Percentiles rank a stretch among this genome's conserved stretches.
These are phyloP conservation scores for Myotis pilosus DNA, from an alignment of 2,797 vertebrate species.

Conservation along the genomic window DNA sequence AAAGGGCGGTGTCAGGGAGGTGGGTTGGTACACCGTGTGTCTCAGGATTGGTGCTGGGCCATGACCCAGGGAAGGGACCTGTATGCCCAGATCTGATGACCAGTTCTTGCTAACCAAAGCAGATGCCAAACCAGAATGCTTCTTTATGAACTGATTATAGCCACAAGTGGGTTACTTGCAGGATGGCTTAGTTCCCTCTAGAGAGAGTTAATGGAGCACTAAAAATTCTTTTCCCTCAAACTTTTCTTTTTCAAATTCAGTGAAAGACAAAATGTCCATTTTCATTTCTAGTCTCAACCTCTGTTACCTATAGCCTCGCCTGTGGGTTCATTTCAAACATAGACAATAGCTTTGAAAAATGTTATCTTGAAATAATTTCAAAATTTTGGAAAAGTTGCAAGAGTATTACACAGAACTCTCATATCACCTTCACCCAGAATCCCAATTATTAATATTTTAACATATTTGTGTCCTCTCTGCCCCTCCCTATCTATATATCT, in stretches of 20 bases:
- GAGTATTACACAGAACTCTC: background rate
- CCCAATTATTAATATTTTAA: background rate
- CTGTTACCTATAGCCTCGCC: background rate
- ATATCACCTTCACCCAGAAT: background rate
- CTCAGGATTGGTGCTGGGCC: background rate
- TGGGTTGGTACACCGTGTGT: background rate
- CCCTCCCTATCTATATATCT: background rate
- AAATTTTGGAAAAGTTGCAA: slow-evolving; percentile 11
- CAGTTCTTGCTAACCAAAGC: background rate
- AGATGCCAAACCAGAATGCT: background rate
- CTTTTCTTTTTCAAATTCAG: slow-evolving; percentile 11
- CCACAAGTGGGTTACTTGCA: background rate
- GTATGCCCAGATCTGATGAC: background rate
- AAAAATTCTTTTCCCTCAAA: background rate
- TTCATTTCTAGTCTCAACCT: background rate
- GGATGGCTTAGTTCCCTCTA: background rate
- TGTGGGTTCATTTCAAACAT: background rate
- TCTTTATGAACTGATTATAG: background rate
- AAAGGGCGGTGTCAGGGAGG: background rate
- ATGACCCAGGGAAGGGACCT: background rate
- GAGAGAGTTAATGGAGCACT: background rate
- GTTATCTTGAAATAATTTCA: slow-evolving; percentile 16
- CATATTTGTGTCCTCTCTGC: background rate
- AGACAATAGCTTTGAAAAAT: slow-evolving; percentile 2
- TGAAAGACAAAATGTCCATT: background rate